Conservation (phyloP, 2,797 vertebrate genomes). For the Ibycter americanus region DNA sequence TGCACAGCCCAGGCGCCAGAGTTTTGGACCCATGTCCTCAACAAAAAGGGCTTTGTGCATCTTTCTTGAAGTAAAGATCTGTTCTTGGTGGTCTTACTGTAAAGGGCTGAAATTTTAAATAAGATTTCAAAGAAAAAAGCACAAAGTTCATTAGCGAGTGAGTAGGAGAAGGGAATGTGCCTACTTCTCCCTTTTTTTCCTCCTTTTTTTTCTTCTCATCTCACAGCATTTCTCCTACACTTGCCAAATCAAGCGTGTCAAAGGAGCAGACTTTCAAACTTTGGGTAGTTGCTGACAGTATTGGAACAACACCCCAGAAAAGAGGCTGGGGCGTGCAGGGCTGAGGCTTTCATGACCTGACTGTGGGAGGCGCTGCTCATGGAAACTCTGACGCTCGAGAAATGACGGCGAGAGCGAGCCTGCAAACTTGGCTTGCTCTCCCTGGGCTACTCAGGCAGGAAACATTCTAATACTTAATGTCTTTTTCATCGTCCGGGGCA, state of each 20-base stretch:
- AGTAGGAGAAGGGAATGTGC: slow-evolving; percentile 63
- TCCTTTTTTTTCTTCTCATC: background rate
- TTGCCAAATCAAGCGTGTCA: background rate
- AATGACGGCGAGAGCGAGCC: background rate
- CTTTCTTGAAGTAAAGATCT: slow-evolving; percentile 12
- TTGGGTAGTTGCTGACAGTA: background rate
- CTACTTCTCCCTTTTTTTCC: background rate
- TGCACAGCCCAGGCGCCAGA: background rate
- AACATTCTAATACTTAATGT: slow-evolving; percentile 19
- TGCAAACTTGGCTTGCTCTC: background rate
- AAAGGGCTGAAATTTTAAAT: slow-evolving; percentile 11
- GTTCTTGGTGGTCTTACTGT: slow-evolving; percentile 18
- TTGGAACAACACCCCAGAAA: background rate
- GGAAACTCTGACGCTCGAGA: slow-evolving; percentile 15
- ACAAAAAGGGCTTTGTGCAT: slow-evolving; percentile 46
- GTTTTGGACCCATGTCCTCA: background rate
- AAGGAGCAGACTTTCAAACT: background rate
- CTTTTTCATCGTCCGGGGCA: background rate
- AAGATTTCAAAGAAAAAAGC: background rate
- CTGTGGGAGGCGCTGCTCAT: background rate
- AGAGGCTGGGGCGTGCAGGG: background rate
- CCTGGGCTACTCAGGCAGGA: slow-evolving; percentile 23
- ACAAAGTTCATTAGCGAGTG: background rate
- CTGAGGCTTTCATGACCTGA: background rate
- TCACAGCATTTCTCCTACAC: background rate